Evolutionary conservation across 1,140 invertebrate species (phyloP).

Genomic region (Procambarus virginalis): DNA sequence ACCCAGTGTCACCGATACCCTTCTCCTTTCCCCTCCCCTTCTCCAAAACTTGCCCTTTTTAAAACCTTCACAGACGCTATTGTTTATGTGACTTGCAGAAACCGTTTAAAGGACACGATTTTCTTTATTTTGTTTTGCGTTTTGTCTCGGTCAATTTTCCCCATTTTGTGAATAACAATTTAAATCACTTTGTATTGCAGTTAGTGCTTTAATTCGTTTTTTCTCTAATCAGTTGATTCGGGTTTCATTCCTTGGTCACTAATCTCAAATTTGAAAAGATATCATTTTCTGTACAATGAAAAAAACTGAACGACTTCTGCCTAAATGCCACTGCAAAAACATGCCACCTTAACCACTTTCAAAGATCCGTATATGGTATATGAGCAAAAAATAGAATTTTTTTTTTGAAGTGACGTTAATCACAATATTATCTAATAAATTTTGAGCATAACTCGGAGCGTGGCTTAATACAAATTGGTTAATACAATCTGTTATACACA

Average conservation of each 20-base stretch:
- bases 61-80: slow-evolving; percentile 27
- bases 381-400: no score
- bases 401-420: no score
- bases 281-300: not conserved
- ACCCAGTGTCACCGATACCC: not conserved
- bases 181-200: slow-evolving; percentile 3
- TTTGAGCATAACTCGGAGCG: no score
- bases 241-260: slow-evolving; percentile 36
- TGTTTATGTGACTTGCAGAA: slow-evolving; percentile 46
- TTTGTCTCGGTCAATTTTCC: slow-evolving; percentile 69
- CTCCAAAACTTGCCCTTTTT: not conserved
- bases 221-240: slow-evolving; percentile 5
- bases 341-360: no score
- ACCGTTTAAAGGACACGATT: slow-evolving; percentile 42
- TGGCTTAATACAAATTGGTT: no score
- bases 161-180: slow-evolving; percentile 1
- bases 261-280: slow-evolving; percentile 17
- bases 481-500: no score
- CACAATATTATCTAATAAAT: no score
- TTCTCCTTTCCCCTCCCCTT: not conserved
- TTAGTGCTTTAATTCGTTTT: no score
- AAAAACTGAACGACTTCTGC: not conserved
- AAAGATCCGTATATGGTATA: no score
- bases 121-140: slow-evolving; percentile 27
- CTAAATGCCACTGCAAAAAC: not conserved